Percentiles rank a stretch among this genome's conserved stretches.
These are phyloP conservation scores for Drosophila burlai DNA, from an alignment of 1,140 invertebrate genomes.

Conservation along the genomic window DNA sequence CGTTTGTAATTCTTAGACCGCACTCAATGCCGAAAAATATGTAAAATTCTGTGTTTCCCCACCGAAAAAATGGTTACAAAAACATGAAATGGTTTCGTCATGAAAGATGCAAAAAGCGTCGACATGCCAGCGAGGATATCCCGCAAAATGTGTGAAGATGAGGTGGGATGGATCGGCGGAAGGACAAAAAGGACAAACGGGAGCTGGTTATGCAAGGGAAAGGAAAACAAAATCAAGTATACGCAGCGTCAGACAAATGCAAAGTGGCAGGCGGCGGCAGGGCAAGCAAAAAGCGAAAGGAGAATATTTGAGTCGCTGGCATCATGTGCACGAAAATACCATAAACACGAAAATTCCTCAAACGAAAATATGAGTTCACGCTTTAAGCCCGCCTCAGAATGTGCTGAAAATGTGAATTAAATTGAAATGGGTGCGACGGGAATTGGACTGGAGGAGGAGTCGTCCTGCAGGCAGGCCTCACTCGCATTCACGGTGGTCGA, in stretches of 20 bases:
- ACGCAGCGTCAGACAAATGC: conserved; percentile 64
- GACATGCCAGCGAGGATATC: conserved; percentile 48
- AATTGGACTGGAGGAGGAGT: background rate
- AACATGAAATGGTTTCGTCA: conserved; percentile 59
- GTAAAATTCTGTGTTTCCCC: conserved; percentile 51
- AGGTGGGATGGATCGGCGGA: background rate
- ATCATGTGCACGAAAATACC: conserved; percentile 64
- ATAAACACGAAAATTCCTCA: conserved; percentile 55
- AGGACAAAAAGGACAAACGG: conserved; percentile 6
- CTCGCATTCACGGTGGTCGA: conserved; percentile 68
- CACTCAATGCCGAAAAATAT: conserved; percentile 76
- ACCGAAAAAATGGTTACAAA: conserved; percentile 25
- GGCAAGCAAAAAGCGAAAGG: conserved; percentile 19
- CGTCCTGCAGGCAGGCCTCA: conserved; percentile 4
- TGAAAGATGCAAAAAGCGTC: conserved; percentile 60
- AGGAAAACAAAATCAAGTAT: conserved; percentile 69
- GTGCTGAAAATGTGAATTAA: conserved; percentile 74
- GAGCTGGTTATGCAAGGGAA: conserved; percentile 17
- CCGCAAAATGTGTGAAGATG: conserved; percentile 31
- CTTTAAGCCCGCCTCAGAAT: conserved; percentile 47
- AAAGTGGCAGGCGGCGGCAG: conserved; percentile 17
- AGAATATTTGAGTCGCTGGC: conserved; percentile 36
- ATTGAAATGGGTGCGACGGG: conserved; percentile 64
- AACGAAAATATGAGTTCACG: conserved; percentile 46
- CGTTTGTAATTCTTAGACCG: conserved; percentile 44